Evolutionary conservation across 2,888 invertebrate species (phyloP), one percentile per base, ranked within the genome.

Genomic region (Sarcophaga caerulescens): DNA sequence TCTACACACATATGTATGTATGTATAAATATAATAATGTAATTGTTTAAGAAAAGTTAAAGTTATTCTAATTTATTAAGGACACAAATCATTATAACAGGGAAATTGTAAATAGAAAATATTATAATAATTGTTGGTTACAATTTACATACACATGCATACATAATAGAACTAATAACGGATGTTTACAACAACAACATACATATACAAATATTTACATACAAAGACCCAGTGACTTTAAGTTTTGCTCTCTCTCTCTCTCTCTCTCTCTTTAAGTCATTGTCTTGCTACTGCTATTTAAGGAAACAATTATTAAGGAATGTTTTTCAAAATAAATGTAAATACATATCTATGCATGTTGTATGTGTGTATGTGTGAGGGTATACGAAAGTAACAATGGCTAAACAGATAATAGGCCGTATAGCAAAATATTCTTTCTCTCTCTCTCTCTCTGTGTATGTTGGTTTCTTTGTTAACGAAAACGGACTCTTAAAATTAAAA

Each of bases 41-140:
- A 35, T 73, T 59, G 45, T 25, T 14, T 12, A 45, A 73, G 65
- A 73, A 59, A 52, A 11, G n/a, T 82, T 77, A 21, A 77, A 66
- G 21, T 81, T 77, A 68, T 68, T 81, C 44, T 77, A 85, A 85
- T 85, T 77, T 77, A 85, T 85, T 77, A 77, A 74, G 77, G 68
- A 77, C 73, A 74, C 62, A 77, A 81, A 74, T 65, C 68, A 70
- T 77, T 73, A 62, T 52, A 73, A 81, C 80, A 73, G 66, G 80
- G 80, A 84, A 73, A 68, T 73, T 63, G 73, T 68, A 77, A 73
- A 85, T 68, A 77, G 81, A 85, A 80, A 80, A 52, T 19, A 66
- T 66, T 71, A 71, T 59, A 80, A 80, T 76, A 75, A 81, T 63
- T 57, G 35, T 52, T 35, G 35, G 35, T 25, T 63, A 81, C 62